These are phyloP conservation scores for Leistus spinibarbis DNA, from an alignment of 2,888 invertebrate genomes.

Conservation along the genomic window DNA sequence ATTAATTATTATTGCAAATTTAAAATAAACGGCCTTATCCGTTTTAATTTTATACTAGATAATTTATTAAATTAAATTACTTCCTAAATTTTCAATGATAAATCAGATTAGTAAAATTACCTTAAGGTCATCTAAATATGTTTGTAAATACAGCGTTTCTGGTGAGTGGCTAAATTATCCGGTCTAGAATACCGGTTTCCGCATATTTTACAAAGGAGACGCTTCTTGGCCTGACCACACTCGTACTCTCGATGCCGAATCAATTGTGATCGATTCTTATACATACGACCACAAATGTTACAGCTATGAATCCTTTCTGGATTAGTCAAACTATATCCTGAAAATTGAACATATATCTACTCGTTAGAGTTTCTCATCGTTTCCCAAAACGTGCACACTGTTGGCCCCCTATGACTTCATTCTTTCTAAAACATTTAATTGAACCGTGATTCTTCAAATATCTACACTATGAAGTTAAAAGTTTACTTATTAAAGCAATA, in stretches of 20 bases:
- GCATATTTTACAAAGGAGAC: conserved; percentile 51
- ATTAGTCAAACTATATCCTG: background rate
- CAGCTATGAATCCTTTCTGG: conserved; percentile 12
- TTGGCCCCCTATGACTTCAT: background rate
- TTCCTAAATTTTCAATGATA: too few relatives aligned
- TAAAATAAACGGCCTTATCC: too few relatives aligned
- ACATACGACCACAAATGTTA: conserved; percentile 42
- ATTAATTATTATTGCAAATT: too few relatives aligned
- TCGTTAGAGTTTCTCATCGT: conserved; percentile 4
- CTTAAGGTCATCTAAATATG: too few relatives aligned
- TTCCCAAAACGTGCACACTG: background rate
- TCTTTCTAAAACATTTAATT: too few relatives aligned
- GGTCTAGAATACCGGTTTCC: conserved; percentile 48
- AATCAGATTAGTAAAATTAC: too few relatives aligned
- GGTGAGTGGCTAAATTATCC: conserved; percentile 45
- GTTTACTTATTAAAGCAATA: too few relatives aligned
- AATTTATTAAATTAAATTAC: too few relatives aligned
- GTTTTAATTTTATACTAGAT: too few relatives aligned
- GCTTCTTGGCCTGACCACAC: conserved; percentile 52
- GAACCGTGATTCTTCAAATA: too few relatives aligned
- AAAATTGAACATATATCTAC: background rate
- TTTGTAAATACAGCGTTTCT: background rate
- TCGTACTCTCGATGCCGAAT: conserved; percentile 54
- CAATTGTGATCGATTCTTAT: conserved; percentile 46
- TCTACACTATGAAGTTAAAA: too few relatives aligned